Base-by-base conservation (phyloP, 2,113 vertebrate genomes). In the Bubo scandiacus region DNA sequence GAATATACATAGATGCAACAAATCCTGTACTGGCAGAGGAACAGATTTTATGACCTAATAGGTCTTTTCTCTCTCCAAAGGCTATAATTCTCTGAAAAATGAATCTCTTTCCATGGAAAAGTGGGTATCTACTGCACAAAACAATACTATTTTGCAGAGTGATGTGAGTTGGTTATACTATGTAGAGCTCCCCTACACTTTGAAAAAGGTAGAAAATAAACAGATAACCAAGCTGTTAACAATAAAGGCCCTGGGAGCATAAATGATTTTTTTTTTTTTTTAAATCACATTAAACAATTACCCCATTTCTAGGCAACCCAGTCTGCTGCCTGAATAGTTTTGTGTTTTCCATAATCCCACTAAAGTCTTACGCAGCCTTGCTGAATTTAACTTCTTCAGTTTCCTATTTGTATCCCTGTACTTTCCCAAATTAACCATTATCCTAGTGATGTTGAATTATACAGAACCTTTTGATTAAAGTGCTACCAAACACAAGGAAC, bases 11-110 rank as follows among this genome's bases (percentile, higher is more conserved):
- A 85, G 81, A 92, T 2, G 36, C 36, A 95, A 96, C 94, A 96
- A 96, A 94, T 90, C 92, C 95, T 86, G 79, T 63, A 36, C 82
- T 97, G 96, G 93, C 96, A 96, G 75, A 93, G 59, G 45, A 81
- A 96, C 61, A 82, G 72, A 72, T 94, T 95, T 95, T 91, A 94
- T 97, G 96, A 97, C 94, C 96, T 96, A 96, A 95, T 91, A 81
- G 92, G 90, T 75, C 95, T 92, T 96, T 96, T 93, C 34, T 89
- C 17, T 75, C 65, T 94, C 91, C 77, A 94, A 88, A 96, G 73
- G 58, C 70, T 85, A 61, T 89, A 89, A 82, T 73, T 87, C 52
- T 87, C 65, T 87, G 83, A 84, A 87, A 94, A 97, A 94, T 54
- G 2, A 61, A 66, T 91, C 20, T 1, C 13, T 91, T 95, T 87